phyloP scores from a whole-genome alignment of 2,113 vertebrate genomes.

The Genyomyrus donnyi region DNA sequence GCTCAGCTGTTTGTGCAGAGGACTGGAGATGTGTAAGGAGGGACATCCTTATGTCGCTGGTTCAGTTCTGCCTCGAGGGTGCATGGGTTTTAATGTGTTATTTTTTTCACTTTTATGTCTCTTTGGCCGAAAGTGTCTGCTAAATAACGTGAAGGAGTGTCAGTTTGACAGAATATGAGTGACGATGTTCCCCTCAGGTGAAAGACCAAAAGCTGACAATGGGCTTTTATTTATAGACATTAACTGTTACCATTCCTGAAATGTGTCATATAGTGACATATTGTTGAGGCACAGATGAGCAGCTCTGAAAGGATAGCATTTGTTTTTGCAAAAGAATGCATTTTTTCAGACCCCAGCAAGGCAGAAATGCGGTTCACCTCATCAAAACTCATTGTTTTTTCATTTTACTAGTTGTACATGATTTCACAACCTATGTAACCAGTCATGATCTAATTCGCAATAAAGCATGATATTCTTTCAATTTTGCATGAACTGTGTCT shows the following conservation, averaged over 20 bases:
- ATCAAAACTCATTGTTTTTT: conserved; percentile 7
- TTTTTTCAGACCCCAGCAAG: not conserved
- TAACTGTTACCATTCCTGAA: not conserved
- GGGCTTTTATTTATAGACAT: not conserved
- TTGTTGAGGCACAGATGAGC: not conserved
- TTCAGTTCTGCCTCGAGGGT: not conserved
- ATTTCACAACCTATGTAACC: not conserved
- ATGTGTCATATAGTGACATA: not conserved
- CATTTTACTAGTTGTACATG: not conserved
- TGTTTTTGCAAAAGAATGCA: not conserved
- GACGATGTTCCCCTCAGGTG: not conserved
- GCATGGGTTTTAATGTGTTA: not conserved
- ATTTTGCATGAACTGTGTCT: conserved; percentile 48
- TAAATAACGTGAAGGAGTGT: not conserved
- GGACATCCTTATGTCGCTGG: not conserved
- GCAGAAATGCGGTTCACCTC: not conserved
- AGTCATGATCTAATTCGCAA: not conserved
- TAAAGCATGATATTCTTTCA: conserved; percentile 25
- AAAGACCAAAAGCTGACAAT: not conserved
- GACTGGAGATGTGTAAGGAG: not conserved
- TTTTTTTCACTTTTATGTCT: not conserved
- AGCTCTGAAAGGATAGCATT: not conserved
- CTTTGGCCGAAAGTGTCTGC: not conserved
- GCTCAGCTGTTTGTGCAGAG: not conserved
- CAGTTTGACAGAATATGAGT: not conserved